Conservation (phyloP, 2,113 vertebrate species). For the Lates calcarifer region DNA sequence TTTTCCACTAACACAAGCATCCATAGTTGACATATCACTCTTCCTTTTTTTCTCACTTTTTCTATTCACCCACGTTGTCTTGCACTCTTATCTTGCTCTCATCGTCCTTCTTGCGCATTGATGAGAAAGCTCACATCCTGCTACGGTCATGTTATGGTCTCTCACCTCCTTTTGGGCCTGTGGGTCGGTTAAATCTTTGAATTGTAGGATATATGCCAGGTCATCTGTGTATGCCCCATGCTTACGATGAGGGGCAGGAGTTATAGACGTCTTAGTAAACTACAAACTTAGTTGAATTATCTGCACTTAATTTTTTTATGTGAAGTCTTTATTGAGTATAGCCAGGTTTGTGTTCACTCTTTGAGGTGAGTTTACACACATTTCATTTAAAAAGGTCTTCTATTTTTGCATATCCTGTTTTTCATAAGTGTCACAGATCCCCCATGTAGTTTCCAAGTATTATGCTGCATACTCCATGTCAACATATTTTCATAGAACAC, state of each 20-base stretch:
- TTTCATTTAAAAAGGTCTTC: background rate
- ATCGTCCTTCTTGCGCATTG: background rate
- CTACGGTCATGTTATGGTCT: background rate
- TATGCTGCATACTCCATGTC: background rate
- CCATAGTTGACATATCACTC: background rate
- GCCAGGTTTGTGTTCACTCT: too few species aligned
- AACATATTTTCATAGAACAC: background rate
- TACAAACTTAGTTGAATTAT: too few species aligned
- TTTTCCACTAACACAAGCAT: background rate
- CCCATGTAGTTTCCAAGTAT: too few species aligned
- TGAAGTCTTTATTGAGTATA: too few species aligned
- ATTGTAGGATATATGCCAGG: too few species aligned
- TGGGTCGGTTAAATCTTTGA: background rate
- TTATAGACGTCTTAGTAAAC: too few species aligned
- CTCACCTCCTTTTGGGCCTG: background rate
- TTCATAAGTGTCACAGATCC: background rate
- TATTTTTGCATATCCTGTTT: too few species aligned
- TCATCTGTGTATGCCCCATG: too few species aligned
- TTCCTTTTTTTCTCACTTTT: background rate
- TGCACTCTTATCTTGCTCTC: background rate
- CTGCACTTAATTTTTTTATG: too few species aligned
- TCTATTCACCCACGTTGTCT: background rate
- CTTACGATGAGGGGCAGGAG: too few species aligned
- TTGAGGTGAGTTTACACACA: background rate
- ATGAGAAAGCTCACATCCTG: constrained; percentile 31